Evolutionary conservation across 2,113 vertebrate genomes (phyloP), one percentile per base, ranked within the genome.

Genomic region (Probosciger aterrimus): DNA sequence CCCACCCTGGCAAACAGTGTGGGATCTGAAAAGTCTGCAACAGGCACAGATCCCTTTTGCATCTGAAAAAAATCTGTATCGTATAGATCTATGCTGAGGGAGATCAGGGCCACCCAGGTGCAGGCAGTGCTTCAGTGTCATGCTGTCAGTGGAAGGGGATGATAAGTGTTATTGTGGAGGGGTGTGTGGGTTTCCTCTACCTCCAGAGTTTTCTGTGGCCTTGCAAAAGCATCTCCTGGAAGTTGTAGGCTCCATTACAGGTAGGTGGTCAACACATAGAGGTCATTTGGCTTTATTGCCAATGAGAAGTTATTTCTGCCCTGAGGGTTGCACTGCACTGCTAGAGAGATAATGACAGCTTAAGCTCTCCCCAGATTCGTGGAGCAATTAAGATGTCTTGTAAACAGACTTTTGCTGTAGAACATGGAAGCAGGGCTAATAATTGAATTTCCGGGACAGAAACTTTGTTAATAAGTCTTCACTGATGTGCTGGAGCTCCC

Each of bases 71-170:
- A 24, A 28, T 11, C 17, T 7, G 1, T 41, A 2, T 25, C 0
- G 0, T 79, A 13, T 31, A 24, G 22, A 37, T 20, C 18, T 23
- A 5, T 43, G 14, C 30, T 23, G 37, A 59, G 33, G 47, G 20
- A 46, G 24, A 23, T 20, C 23, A 52, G 59, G 37, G 18, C 30
- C 10, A 28, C 30, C 14, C 14, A 25, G 28, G 27, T 20, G 35
- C 0, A 2, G 27, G 15, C 35, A 25, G 52, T 12, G 14, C 37
- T 68, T 60, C 44, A 28, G 69, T 4, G 0, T 18, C 13, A 5
- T 22, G 28, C 16, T 28, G 1, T 28, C 22, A 16, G 65, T 17
- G 17, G 28, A 41, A 75, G 47, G 35, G 28, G 14, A 8, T 1
- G 4, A 27, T 33, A 55, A 62, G 16, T 0, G 2, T 37, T 74